A percentile compares a stretch with the other conserved stretches of the same genome.
phyloP scores from a whole-genome alignment of 1,140 invertebrate species.

The Monomorium pharaonis region DNA sequence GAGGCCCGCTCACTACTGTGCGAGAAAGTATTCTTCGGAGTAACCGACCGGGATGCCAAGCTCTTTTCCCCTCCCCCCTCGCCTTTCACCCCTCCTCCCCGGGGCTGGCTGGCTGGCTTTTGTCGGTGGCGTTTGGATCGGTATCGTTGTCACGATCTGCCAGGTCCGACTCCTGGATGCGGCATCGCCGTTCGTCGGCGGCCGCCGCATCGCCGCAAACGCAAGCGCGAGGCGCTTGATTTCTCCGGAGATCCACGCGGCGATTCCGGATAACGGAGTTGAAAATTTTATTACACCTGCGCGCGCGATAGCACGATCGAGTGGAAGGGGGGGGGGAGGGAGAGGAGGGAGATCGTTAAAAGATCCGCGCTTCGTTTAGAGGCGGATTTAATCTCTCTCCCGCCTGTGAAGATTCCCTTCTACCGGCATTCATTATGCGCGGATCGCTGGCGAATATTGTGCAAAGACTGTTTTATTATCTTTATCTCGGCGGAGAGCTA shows the following conservation, averaged over 20 bases:
- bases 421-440: conserved; percentile 46
- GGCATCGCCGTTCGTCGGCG: conserved; percentile 1
- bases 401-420: neutral
- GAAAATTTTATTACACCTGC: conserved; percentile 53
- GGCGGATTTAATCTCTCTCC: conserved; percentile 37
- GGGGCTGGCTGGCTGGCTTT: conserved; percentile 43
- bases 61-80: neutral
- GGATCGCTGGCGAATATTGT: conserved; percentile 40
- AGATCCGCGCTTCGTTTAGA: conserved; percentile 43
- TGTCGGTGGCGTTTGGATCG: conserved; percentile 62
- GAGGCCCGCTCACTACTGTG: conserved; percentile 49
- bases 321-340: neutral
- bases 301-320: conserved; percentile 29
- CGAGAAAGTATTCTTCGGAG: conserved; percentile 43
- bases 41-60: conserved; percentile 48
- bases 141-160: conserved; percentile 64
- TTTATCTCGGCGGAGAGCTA: conserved; percentile 4
- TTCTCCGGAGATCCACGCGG: conserved; percentile 33
- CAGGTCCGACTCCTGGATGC: conserved; percentile 45
- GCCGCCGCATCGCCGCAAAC: neutral
- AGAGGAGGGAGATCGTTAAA: conserved; percentile 6
- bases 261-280: conserved; percentile 53
- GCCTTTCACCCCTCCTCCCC: neutral
- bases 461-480: conserved; percentile 43
- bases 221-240: conserved; percentile 10